Evolutionary conservation across 2,888 invertebrate genomes (phyloP).

Genomic region (Synergus laeviventris): DNA sequence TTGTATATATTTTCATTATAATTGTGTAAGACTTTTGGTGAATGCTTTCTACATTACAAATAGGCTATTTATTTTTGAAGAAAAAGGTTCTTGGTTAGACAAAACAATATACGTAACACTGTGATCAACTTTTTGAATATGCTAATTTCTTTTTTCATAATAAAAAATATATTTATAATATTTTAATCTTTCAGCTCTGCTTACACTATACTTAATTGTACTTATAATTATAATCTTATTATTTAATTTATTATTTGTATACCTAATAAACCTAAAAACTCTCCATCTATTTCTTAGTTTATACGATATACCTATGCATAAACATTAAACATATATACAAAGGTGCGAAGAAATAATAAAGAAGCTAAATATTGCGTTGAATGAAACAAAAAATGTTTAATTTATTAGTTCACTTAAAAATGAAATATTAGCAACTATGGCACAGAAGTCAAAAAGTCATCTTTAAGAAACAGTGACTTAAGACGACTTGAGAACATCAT

Average conservation of each 20-base stretch:
- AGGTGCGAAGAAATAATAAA: background rate
- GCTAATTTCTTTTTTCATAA: too few relatives aligned
- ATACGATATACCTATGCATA: background rate
- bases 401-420: background rate
- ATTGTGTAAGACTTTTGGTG: conserved; percentile 1
- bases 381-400: background rate
- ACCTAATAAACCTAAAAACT: background rate
- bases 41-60: background rate
- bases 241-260: background rate
- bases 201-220: background rate
- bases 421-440: too few relatives aligned
- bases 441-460: too few relatives aligned
- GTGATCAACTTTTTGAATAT: too few relatives aligned
- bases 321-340: background rate
- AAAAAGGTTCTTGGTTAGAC: background rate
- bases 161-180: background rate
- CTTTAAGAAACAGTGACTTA: background rate
- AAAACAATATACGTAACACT: too few relatives aligned
- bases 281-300: background rate
- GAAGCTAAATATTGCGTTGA: background rate
- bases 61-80: background rate
- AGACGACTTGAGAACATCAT: background rate
- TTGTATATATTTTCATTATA: background rate
- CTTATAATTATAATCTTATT: background rate
- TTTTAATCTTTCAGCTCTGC: background rate